These are phyloP conservation scores for Drosophila littoralis DNA, from an alignment of 1,140 invertebrate genomes.

Conservation along the genomic window DNA sequence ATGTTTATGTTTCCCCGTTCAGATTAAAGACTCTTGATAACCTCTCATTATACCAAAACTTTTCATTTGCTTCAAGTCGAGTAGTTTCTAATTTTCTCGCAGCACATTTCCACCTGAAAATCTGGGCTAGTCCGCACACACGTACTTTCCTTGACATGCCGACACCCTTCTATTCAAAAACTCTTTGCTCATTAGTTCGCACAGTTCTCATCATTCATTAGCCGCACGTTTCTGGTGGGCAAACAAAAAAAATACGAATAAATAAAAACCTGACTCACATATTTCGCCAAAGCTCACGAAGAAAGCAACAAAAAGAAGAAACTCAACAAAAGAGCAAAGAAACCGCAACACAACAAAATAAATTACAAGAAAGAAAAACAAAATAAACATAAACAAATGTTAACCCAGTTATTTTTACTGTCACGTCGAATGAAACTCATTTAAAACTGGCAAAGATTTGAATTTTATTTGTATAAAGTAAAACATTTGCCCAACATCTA, in stretches of 20 bases:
- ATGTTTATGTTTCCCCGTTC: background rate
- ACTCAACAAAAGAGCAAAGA: background rate
- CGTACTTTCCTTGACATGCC: conserved; percentile 16
- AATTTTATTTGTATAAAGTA: conserved; percentile 13
- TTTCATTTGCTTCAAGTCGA: background rate
- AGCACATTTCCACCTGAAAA: background rate
- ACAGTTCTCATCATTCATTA: conserved; percentile 44
- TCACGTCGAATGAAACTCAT: conserved; percentile 3
- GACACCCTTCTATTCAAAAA: background rate
- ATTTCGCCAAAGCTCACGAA: conserved; percentile 13
- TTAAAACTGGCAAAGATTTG: background rate
- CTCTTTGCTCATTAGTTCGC: conserved; percentile 17
- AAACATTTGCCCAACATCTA: conserved; percentile 10
- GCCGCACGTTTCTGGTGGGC: conserved; percentile 32
- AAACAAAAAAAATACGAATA: background rate
- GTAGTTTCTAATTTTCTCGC: background rate
- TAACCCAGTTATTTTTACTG: conserved; percentile 29
- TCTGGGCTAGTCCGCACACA: conserved; percentile 16
- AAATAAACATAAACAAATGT: conserved; percentile 15
- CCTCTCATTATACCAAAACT: background rate
- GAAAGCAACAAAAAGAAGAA: conserved; percentile 13
- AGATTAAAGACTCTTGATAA: too few species aligned
- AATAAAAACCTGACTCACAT: conserved; percentile 29
- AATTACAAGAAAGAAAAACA: background rate
- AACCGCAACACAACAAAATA: conserved; percentile 6